phyloP scores from a whole-genome alignment of 2,888 invertebrate genomes.

The Drosophila nr. fundita region DNA sequence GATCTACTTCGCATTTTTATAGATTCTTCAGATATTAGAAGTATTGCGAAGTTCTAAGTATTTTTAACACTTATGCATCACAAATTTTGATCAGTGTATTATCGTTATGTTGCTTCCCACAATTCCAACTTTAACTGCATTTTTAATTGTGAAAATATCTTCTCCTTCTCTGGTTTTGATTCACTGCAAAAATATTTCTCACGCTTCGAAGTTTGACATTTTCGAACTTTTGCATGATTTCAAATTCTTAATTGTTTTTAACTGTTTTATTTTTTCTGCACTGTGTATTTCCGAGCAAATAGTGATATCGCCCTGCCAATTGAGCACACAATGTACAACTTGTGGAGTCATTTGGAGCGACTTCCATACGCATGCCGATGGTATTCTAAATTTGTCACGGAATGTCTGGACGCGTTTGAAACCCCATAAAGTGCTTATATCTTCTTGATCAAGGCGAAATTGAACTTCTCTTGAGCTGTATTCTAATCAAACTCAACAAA shows the following conservation, averaged over 20 bases:
- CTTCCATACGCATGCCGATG: not conserved
- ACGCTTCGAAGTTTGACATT: constrained; percentile 84
- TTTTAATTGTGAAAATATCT: constrained; percentile 80
- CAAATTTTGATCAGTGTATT: constrained; percentile 42
- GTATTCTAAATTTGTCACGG: not conserved
- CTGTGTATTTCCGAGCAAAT: constrained; percentile 38
- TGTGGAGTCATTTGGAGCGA: constrained; percentile 20
- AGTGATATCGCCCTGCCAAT: constrained; percentile 39
- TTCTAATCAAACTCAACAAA: not conserved
- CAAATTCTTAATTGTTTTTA: constrained; percentile 80
- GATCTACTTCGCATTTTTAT: not conserved
- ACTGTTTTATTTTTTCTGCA: constrained; percentile 67
- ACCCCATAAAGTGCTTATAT: not conserved
- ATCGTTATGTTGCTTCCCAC: constrained; percentile 54
- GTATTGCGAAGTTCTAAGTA: not conserved
- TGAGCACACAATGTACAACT: constrained; percentile 49
- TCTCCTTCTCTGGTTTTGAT: constrained; percentile 74
- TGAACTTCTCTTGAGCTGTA: not conserved
- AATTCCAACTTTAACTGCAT: constrained; percentile 60
- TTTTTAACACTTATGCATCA: not conserved
- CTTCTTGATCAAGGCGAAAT: not conserved
- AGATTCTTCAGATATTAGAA: not conserved
- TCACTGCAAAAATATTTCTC: constrained; percentile 82
- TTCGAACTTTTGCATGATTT: constrained; percentile 85
- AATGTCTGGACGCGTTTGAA: not conserved